These are phyloP conservation scores for Pollenia griseotomentosa DNA, from an alignment of 2,888 invertebrate species.

Conservation along the genomic window DNA sequence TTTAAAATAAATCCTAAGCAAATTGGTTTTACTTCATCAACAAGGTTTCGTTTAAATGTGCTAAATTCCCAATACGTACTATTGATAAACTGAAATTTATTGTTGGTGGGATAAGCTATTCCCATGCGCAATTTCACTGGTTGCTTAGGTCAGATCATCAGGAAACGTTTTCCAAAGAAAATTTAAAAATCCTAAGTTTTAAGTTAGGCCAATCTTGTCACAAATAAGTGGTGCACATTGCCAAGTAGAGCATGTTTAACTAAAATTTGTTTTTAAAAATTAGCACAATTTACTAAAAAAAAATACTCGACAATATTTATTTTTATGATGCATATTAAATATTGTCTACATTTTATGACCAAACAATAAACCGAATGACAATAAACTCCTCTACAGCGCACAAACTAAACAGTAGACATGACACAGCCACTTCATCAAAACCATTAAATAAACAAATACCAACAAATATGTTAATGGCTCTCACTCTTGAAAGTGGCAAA, in stretches of 20 bases:
- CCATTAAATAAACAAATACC: constrained; percentile 10
- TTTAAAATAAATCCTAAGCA: no score
- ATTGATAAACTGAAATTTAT: no score
- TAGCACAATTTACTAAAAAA: constrained; percentile 20
- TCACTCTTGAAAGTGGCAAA: constrained; percentile 37
- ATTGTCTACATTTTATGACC: constrained; percentile 43
- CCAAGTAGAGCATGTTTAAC: no score
- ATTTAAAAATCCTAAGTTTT: not conserved
- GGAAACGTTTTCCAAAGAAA: no score
- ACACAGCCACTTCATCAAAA: constrained; percentile 34
- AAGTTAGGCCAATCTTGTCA: not conserved
- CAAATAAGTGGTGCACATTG: not conserved
- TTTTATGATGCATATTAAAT: constrained; percentile 19
- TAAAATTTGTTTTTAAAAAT: not conserved
- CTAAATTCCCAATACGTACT: no score
- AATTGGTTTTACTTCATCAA: no score
- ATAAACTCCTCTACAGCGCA: constrained; percentile 25
- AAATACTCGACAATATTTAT: constrained; percentile 12
- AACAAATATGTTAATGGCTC: constrained; percentile 16
- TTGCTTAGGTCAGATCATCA: no score
- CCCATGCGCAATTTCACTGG: no score
- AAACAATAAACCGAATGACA: constrained; percentile 57
- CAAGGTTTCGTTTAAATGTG: no score
- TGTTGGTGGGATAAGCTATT: no score
- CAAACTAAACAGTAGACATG: constrained; percentile 7